phyloP scores from a whole-genome alignment of 2,113 vertebrate species.

The Myodes glareolus region DNA sequence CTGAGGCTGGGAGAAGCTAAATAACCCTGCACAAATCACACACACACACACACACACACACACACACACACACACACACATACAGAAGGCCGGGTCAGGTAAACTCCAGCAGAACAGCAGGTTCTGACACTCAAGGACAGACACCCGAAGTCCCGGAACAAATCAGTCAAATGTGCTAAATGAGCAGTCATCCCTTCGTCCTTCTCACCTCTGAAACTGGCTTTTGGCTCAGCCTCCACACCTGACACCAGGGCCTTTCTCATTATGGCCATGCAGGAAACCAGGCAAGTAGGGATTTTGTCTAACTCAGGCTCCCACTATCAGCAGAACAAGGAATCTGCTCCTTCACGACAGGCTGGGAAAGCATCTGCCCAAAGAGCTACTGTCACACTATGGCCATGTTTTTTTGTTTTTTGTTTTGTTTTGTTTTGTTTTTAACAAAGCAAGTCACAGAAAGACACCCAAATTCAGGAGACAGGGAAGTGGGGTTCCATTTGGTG shows the following conservation, averaged over 20 bases:
- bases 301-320: neutral
- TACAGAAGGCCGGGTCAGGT: neutral
- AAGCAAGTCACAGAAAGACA: neutral
- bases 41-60: too few relatives aligned
- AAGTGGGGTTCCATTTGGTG: neutral
- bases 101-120: neutral
- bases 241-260: neutral
- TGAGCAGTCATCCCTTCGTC: rapidly evolving
- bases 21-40: too few relatives aligned
- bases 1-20: neutral
- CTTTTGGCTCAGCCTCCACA: neutral
- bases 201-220: neutral
- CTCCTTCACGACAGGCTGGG: neutral
- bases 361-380: neutral
- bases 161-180: neutral
- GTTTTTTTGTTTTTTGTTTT: too few relatives aligned
- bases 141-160: neutral
- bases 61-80: neutral
- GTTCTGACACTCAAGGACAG: neutral
- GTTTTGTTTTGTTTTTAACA: too few relatives aligned
- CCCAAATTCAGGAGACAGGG: neutral
- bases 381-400: neutral
- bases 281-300: too few relatives aligned
- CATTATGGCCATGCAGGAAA: rapidly evolving
- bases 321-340: neutral